These are phyloP conservation scores for Pandemis heparana DNA, from an alignment of 2,888 invertebrate genomes.

Conservation along the genomic window DNA sequence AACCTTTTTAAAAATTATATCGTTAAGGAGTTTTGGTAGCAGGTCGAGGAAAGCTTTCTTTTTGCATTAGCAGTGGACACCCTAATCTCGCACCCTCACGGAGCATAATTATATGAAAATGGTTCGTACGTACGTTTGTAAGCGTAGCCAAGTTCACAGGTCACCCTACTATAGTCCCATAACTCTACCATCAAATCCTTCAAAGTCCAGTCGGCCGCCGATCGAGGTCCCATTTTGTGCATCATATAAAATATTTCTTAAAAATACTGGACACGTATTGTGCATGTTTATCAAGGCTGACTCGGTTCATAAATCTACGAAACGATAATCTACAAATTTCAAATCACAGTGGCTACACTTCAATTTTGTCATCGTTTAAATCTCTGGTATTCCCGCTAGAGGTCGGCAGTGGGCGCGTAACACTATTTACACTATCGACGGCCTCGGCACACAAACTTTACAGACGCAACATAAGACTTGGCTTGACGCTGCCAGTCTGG, in stretches of 20 bases:
- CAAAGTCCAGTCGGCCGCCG: background rate
- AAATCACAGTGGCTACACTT: background rate
- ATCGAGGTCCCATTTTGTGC: slow-evolving; percentile 27
- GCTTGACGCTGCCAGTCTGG: background rate
- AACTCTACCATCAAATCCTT: background rate
- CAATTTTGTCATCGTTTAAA: background rate
- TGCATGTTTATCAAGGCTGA: slow-evolving; percentile 31
- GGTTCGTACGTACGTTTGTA: background rate
- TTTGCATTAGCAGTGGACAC: background rate
- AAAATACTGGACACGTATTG: slow-evolving; percentile 41
- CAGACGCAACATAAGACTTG: background rate
- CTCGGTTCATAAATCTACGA: background rate
- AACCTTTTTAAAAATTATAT: no score
- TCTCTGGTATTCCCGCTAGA: background rate
- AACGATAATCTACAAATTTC: slow-evolving; percentile 8
- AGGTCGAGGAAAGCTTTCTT: no score
- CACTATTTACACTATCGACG: background rate
- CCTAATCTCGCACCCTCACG: background rate
- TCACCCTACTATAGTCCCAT: background rate
- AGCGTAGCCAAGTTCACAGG: background rate
- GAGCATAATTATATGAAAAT: background rate
- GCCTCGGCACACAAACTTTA: background rate
- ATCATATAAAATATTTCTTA: slow-evolving; percentile 23
- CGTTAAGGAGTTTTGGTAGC: no score
- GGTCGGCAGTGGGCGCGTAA: background rate